phyloP scores from a whole-genome alignment of 2,113 vertebrate genomes.

The Paramormyrops kingsleyae region DNA sequence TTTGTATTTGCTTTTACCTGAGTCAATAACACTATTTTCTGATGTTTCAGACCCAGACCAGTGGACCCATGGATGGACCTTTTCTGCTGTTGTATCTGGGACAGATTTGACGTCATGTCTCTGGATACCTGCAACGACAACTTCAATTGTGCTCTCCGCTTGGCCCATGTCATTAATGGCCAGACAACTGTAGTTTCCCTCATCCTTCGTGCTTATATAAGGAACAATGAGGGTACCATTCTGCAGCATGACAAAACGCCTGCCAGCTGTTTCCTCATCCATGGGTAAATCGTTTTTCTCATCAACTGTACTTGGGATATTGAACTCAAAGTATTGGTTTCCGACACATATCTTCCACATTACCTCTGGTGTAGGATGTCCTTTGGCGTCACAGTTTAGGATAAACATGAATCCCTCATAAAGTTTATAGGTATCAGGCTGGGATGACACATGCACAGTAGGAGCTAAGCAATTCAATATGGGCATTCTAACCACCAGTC shows the following conservation, averaged over 20 bases:
- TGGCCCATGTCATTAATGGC: slow-evolving; percentile 78
- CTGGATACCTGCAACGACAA: slow-evolving; percentile 60
- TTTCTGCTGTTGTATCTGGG: slow-evolving; percentile 39
- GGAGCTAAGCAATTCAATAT: slow-evolving; percentile 69
- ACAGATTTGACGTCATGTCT: slow-evolving; percentile 55
- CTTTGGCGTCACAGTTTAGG: slow-evolving; percentile 70
- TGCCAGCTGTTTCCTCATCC: slow-evolving; percentile 48
- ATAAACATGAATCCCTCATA: slow-evolving; percentile 64
- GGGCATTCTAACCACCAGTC: slow-evolving; percentile 65
- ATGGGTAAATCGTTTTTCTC: slow-evolving; percentile 49
- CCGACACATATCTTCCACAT: slow-evolving; percentile 77
- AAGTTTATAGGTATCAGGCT: slow-evolving; percentile 66
- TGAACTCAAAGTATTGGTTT: slow-evolving; percentile 66
- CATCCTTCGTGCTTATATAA: slow-evolving; percentile 73
- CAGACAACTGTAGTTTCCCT: slow-evolving; percentile 85
- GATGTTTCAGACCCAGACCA: slow-evolving; percentile 56
- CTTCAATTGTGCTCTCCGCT: slow-evolving; percentile 62
- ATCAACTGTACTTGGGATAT: slow-evolving; percentile 37
- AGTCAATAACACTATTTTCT: slow-evolving; percentile 70
- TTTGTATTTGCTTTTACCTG: slow-evolving; percentile 55
- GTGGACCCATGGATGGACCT: slow-evolving; percentile 40
- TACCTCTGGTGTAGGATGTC: slow-evolving; percentile 72
- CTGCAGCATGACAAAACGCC: slow-evolving; percentile 67
- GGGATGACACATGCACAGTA: slow-evolving; percentile 55
- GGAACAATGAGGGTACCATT: slow-evolving; percentile 83